Evolutionary conservation across 2,888 invertebrate species (phyloP).

Genomic region (Tholera decimalis): DNA sequence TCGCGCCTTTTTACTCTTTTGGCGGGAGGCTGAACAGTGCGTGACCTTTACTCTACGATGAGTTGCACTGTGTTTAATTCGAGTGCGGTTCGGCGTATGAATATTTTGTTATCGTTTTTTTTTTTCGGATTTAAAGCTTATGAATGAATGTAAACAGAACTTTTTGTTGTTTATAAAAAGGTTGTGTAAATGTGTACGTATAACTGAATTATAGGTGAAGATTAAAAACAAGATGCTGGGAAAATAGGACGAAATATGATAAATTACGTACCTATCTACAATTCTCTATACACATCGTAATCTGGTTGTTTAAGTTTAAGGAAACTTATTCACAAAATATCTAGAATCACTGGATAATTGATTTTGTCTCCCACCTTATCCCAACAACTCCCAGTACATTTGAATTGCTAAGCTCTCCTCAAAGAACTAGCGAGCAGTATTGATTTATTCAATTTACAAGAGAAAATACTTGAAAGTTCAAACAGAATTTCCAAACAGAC

Average conservation of each 20-base stretch:
- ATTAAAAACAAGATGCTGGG: constrained; percentile 1
- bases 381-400: constrained; percentile 32
- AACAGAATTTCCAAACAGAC: constrained; percentile 43
- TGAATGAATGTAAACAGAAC: constrained; percentile 33
- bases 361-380: constrained; percentile 20
- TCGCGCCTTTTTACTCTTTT: constrained; percentile 78
- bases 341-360: constrained; percentile 39
- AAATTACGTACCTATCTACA: background rate
- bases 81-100: constrained; percentile 41
- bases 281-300: background rate
- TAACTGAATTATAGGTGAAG: constrained; percentile 29
- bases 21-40: constrained; percentile 68
- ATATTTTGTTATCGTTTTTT: constrained; percentile 25
- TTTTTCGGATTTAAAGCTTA: constrained; percentile 4
- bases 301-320: constrained; percentile 18
- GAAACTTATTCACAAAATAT: constrained; percentile 26
- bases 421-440: constrained; percentile 34
- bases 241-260: background rate
- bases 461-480: constrained; percentile 37
- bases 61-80: constrained; percentile 60
- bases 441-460: constrained; percentile 52
- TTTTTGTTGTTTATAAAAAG: constrained; percentile 3
- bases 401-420: constrained; percentile 44
- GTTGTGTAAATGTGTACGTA: background rate
- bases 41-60: constrained; percentile 61